phyloP scores from a whole-genome alignment of 2,888 invertebrate species.

The Thymelicus sylvestris region DNA sequence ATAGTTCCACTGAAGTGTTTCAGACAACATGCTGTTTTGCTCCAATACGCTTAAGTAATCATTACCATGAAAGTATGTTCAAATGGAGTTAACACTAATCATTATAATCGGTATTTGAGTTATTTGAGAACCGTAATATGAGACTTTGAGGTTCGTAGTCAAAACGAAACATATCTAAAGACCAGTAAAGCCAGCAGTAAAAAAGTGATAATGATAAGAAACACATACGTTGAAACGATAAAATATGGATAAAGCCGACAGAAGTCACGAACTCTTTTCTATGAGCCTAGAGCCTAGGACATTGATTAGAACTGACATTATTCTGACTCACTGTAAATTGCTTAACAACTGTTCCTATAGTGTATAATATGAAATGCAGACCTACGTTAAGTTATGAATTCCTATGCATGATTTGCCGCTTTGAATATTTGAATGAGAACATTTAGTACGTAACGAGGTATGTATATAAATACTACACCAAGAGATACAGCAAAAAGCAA shows the following conservation, averaged over 20 bases:
- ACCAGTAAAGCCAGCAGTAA: too few relatives aligned
- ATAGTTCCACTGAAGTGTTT: conserved; percentile 21
- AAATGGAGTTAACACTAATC: conserved; percentile 46
- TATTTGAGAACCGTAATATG: conserved; percentile 25
- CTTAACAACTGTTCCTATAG: too few relatives aligned
- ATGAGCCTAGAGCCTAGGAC: too few relatives aligned
- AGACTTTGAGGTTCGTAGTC: background rate
- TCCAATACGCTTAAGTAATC: conserved; percentile 49
- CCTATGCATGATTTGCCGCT: background rate
- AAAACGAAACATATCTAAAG: too few relatives aligned
- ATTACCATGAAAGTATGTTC: conserved; percentile 48
- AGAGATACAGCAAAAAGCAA: conserved; percentile 25
- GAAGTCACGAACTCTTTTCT: too few relatives aligned
- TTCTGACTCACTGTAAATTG: too few relatives aligned
- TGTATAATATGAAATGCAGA: background rate
- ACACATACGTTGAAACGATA: too few relatives aligned
- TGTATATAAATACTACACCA: conserved; percentile 7
- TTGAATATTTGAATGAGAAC: conserved; percentile 19
- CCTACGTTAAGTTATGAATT: background rate
- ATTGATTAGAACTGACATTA: too few relatives aligned
- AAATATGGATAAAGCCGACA: too few relatives aligned
- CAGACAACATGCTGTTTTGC: conserved; percentile 39
- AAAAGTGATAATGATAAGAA: too few relatives aligned
- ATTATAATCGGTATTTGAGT: conserved; percentile 28
- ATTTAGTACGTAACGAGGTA: conserved; percentile 5